Conservation (phyloP, 1,140 invertebrate genomes). For the Platorchestia sp. region DNA sequence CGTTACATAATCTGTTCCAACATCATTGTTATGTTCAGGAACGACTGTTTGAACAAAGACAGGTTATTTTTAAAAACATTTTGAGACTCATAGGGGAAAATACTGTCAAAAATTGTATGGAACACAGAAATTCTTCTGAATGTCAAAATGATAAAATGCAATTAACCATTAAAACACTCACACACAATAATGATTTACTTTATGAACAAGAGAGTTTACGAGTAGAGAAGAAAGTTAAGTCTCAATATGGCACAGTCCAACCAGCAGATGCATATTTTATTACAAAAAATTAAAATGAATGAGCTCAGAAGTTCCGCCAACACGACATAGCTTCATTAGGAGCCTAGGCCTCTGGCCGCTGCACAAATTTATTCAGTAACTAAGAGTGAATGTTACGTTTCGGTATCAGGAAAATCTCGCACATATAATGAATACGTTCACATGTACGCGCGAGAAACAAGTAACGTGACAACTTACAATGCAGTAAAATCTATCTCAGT, state of each 20-base stretch:
- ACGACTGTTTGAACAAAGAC: too few relatives aligned
- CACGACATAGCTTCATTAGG: neutral
- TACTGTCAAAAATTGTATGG: neutral
- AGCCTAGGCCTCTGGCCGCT: neutral
- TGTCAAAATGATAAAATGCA: too few relatives aligned
- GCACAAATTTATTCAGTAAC: neutral
- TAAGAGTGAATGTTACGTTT: neutral
- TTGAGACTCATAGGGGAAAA: neutral
- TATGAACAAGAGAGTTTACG: too few relatives aligned
- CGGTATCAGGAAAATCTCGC: neutral
- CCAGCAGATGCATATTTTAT: too few relatives aligned
- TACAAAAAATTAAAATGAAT: neutral
- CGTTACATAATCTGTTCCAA: neutral
- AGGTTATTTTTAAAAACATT: too few relatives aligned
- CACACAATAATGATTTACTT: too few relatives aligned
- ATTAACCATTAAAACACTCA: too few relatives aligned
- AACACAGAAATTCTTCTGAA: neutral
- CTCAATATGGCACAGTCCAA: neutral
- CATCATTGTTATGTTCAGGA: neutral
- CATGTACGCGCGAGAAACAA: neutral
- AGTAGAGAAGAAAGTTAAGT: neutral
- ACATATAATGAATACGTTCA: neutral
- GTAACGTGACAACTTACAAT: neutral
- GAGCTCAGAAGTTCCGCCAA: neutral
- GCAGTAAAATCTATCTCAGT: neutral